These are phyloP conservation scores for Sarcophaga caerulescens DNA, from an alignment of 2,888 invertebrate species.

Conservation along the genomic window DNA sequence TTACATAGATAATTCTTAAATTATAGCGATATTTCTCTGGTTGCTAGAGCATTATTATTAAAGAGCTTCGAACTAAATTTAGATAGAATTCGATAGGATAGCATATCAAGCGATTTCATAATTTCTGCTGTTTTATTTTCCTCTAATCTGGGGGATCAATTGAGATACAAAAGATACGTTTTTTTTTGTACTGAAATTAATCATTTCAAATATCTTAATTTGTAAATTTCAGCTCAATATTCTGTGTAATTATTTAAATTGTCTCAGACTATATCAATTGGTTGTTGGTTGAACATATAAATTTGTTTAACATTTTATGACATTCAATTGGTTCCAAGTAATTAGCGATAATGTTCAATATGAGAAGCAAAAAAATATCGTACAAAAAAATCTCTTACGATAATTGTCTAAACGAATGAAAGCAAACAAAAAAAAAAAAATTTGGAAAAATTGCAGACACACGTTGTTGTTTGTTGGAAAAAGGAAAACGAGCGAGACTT, in stretches of 20 bases:
- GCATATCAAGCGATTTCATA: too few relatives aligned
- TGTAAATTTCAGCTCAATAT: neutral
- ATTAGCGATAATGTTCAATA: conserved; percentile 22
- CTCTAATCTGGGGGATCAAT: too few relatives aligned
- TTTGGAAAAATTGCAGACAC: neutral
- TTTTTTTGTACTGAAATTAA: too few relatives aligned
- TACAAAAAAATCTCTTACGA: neutral
- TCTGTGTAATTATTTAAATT: neutral
- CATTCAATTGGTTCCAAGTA: conserved; percentile 22
- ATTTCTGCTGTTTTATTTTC: too few relatives aligned
- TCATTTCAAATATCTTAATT: too few relatives aligned
- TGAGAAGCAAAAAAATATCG: neutral
- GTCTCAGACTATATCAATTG: neutral
- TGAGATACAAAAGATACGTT: too few relatives aligned
- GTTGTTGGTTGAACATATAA: neutral
- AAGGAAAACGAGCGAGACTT: conserved; percentile 30
- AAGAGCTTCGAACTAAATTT: too few relatives aligned
- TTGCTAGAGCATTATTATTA: too few relatives aligned
- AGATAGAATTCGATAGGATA: too few relatives aligned
- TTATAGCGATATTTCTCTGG: too few relatives aligned
- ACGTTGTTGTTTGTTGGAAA: conserved; percentile 3
- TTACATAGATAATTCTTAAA: too few relatives aligned
- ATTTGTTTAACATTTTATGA: conserved; percentile 17
- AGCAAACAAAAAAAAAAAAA: neutral
- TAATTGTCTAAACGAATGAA: conserved; percentile 3